phyloP scores from a whole-genome alignment of 2,113 vertebrate genomes.

The Vidua macroura region DNA sequence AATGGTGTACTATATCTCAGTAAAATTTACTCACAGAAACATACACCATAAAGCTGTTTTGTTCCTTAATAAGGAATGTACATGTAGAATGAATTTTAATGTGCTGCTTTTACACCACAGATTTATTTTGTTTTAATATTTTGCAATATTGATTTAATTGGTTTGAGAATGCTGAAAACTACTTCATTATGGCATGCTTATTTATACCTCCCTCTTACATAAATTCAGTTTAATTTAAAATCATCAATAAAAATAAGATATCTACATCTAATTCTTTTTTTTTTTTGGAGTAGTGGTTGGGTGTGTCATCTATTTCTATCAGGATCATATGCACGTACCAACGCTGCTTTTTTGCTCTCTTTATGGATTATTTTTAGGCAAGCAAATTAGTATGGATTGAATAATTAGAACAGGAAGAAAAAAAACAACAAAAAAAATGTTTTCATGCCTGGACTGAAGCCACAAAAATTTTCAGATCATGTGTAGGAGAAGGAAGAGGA shows the following conservation, averaged over 20 bases:
- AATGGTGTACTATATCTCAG: neutral
- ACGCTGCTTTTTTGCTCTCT: accelerated
- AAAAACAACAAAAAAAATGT: neutral
- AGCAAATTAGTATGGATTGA: neutral
- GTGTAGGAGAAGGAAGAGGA: neutral
- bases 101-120: neutral
- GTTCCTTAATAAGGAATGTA: neutral
- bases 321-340: neutral
- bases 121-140: neutral
- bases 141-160: neutral
- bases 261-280: neutral
- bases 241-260: neutral
- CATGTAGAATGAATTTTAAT: neutral
- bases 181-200: neutral
- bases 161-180: neutral
- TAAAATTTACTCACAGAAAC: constrained; percentile 9
- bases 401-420: neutral
- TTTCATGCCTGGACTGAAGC: neutral
- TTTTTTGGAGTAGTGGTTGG: neutral
- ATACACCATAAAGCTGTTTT: neutral
- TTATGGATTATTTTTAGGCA: neutral
- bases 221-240: neutral
- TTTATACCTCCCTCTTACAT: neutral
- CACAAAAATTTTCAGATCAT: neutral
- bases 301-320: neutral